Conservation (phyloP, 2,113 vertebrate genomes). For the Ibidorhyncha struthersii region DNA sequence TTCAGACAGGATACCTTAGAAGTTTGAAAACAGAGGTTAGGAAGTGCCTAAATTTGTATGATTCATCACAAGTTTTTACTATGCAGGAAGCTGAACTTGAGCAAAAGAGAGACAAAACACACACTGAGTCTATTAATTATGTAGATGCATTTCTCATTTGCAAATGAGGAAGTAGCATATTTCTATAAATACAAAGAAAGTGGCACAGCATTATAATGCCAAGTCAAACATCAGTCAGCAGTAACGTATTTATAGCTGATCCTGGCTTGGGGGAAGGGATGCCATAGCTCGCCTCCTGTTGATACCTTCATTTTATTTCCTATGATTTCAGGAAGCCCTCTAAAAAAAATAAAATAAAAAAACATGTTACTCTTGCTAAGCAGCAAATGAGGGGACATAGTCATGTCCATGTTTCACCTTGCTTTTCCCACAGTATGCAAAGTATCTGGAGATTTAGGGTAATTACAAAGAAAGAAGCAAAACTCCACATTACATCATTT, state of each 20-base stretch:
- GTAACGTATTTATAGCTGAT: neutral
- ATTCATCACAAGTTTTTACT: neutral
- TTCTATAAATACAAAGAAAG: neutral
- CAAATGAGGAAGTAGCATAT: neutral
- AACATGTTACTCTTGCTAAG: neutral
- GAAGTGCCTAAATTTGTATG: neutral
- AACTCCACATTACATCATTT: neutral
- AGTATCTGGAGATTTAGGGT: neutral
- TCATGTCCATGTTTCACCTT: neutral
- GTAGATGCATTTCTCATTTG: neutral
- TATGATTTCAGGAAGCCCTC: neutral
- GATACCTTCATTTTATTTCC: neutral
- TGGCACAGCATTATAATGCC: neutral
- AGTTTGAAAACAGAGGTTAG: neutral
- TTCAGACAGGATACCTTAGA: neutral
- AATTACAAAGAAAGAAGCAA: neutral
- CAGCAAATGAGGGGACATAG: neutral
- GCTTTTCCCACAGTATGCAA: neutral
- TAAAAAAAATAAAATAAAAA: neutral
- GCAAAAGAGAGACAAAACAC: neutral
- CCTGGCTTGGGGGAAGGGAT: neutral
- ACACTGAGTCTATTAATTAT: neutral
- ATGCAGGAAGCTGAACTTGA: neutral
- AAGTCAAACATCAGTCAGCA: neutral
- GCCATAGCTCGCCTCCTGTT: neutral